Percentiles rank a stretch among this genome's conserved stretches.
Evolutionary conservation across 2,888 invertebrate species (phyloP).

Genomic region (Epinotia ramella): DNA sequence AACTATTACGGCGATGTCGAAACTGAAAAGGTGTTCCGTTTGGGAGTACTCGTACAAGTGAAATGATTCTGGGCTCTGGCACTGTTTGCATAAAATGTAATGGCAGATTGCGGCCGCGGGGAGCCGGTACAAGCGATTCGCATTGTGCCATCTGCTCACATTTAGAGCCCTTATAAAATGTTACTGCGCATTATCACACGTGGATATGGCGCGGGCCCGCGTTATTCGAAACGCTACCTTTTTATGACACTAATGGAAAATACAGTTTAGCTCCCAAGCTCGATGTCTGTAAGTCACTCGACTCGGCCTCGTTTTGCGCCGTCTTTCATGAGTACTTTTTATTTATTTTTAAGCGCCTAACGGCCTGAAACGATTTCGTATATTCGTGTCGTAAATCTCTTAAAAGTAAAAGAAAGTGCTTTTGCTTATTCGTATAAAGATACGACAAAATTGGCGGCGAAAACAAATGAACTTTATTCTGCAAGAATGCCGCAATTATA

Average conservation of each 20-base stretch:
- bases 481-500: no score
- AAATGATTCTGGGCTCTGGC: constrained; percentile 48
- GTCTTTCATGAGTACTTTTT: constrained; percentile 23
- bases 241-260: constrained; percentile 82
- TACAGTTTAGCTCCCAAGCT: constrained; percentile 73
- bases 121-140: constrained; percentile 76
- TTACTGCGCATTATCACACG: constrained; percentile 83
- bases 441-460: not conserved
- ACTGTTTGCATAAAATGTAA: constrained; percentile 76
- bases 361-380: constrained; percentile 9
- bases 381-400: constrained; percentile 1
- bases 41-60: constrained; percentile 41
- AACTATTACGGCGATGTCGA: constrained; percentile 42
- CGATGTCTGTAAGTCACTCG: constrained; percentile 60
- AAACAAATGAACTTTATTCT: no score
- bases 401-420: not conserved
- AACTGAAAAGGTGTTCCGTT: constrained; percentile 48
- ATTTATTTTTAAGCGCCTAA: constrained; percentile 22
- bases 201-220: constrained; percentile 73
- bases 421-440: not conserved
- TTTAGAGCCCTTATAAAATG: constrained; percentile 84
- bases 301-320: constrained; percentile 6
- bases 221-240: constrained; percentile 79
- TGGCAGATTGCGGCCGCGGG: constrained; percentile 79
- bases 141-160: constrained; percentile 82